Conservation (phyloP, 1,140 invertebrate genomes). For the Drosophila nasuta region DNA sequence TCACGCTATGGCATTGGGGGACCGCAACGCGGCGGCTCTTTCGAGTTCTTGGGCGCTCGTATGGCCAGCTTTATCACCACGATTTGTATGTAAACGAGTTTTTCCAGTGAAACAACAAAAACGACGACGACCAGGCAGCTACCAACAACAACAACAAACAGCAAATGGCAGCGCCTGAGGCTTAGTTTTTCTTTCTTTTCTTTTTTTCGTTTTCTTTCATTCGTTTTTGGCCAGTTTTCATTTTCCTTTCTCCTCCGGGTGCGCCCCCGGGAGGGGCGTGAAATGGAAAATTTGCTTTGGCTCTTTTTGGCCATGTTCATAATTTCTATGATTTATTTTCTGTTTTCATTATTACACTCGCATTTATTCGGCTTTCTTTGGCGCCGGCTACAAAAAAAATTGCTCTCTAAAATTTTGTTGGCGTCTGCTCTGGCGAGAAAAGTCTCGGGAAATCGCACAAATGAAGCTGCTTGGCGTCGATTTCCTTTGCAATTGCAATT, state of each 20-base stretch:
- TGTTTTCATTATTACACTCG: slow-evolving; percentile 61
- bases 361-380: slow-evolving; percentile 70
- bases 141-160: slow-evolving; percentile 7
- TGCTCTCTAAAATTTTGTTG: slow-evolving; percentile 31
- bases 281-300: slow-evolving; percentile 72
- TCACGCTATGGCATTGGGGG: slow-evolving; percentile 25
- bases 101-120: slow-evolving; percentile 68
- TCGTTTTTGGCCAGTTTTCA: slow-evolving; percentile 65
- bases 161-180: slow-evolving; percentile 11
- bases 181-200: slow-evolving; percentile 38
- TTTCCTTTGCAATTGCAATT: slow-evolving; percentile 53
- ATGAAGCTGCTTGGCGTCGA: slow-evolving; percentile 46
- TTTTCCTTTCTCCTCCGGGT: slow-evolving; percentile 66
- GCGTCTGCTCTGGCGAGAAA: slow-evolving; percentile 1
- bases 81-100: slow-evolving; percentile 85
- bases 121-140: background rate
- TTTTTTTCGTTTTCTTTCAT: slow-evolving; percentile 41
- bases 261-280: slow-evolving; percentile 47
- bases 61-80: slow-evolving; percentile 85
- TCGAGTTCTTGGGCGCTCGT: slow-evolving; percentile 84
- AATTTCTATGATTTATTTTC: slow-evolving; percentile 80
- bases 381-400: slow-evolving; percentile 20
- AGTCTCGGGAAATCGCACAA: slow-evolving; percentile 36
- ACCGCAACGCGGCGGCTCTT: slow-evolving; percentile 75
- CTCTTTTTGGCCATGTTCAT: slow-evolving; percentile 53